Evolutionary conservation across 2,797 vertebrate genomes (phyloP).

Genomic region (Cichlasoma orientale): DNA sequence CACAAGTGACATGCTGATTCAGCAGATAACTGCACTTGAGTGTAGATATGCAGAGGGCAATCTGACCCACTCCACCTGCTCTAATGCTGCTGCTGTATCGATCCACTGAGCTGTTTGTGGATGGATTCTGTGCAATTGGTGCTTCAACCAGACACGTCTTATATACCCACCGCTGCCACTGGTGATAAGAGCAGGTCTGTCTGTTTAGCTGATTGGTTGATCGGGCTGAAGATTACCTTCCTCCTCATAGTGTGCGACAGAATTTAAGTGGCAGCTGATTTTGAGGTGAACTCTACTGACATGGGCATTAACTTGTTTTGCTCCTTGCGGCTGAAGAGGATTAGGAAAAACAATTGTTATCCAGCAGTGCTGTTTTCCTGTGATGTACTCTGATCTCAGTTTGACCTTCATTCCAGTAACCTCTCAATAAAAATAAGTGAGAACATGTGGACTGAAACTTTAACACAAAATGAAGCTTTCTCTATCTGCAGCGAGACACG

Average conservation of each 20-base stretch:
- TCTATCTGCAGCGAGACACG: background rate
- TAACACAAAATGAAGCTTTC: constrained; percentile 19
- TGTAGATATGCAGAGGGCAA: constrained; percentile 45
- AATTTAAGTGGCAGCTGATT: constrained; percentile 26
- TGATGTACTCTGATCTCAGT: constrained; percentile 18
- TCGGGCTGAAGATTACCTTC: constrained; percentile 40
- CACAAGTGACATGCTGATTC: constrained; percentile 22
- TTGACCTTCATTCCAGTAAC: constrained; percentile 27
- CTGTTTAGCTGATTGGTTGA: constrained; percentile 40
- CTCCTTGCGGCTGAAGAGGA: constrained; percentile 9
- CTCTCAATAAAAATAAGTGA: constrained; percentile 18
- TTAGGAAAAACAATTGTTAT: constrained; percentile 9
- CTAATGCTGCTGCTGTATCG: constrained; percentile 45
- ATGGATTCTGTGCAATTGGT: constrained; percentile 50
- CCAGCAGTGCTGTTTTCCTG: constrained; percentile 18
- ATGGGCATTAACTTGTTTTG: constrained; percentile 25
- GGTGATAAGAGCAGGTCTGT: constrained; percentile 43
- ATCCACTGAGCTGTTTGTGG: constrained; percentile 52
- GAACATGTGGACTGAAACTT: constrained; percentile 6
- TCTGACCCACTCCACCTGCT: constrained; percentile 44
- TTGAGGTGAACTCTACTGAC: constrained; percentile 31
- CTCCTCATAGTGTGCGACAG: constrained; percentile 7
- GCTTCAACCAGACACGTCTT: constrained; percentile 46
- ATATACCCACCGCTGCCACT: constrained; percentile 20
- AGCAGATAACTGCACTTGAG: constrained; percentile 33